These are phyloP conservation scores for Labia minor DNA, from an alignment of 2,888 invertebrate genomes.

Conservation along the genomic window DNA sequence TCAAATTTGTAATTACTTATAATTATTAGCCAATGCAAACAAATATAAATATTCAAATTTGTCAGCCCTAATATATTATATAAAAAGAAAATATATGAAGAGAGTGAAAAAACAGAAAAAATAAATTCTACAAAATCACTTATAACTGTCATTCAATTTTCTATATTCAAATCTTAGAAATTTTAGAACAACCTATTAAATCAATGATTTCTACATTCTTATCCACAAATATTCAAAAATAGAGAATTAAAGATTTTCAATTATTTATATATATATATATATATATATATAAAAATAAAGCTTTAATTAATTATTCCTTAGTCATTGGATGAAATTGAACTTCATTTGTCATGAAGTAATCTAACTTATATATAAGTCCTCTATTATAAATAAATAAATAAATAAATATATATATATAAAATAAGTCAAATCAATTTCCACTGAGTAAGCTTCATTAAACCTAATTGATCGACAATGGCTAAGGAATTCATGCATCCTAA, in stretches of 20 bases:
- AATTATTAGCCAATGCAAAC: no score
- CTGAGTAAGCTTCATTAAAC: neutral
- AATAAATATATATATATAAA: neutral
- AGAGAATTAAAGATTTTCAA: neutral
- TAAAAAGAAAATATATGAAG: no score
- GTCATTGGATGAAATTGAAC: neutral
- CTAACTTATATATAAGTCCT: no score
- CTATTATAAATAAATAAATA: no score
- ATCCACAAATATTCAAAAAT: neutral
- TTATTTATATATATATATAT: neutral
- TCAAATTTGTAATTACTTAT: no score
- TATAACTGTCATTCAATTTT: neutral
- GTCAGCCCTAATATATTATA: no score
- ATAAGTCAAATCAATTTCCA: neutral
- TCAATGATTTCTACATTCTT: neutral
- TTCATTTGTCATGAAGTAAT: no score
- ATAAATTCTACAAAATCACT: no score
- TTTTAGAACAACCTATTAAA: neutral
- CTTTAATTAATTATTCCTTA: neutral
- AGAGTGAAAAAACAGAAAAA: no score
- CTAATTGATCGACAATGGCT: neutral
- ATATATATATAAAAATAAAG: neutral
- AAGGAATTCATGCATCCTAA: slow-evolving; percentile 1
- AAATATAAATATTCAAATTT: no score
- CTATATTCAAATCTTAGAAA: neutral